phyloP scores from a whole-genome alignment of 1,140 invertebrate genomes.

The Spodoptera litura region DNA sequence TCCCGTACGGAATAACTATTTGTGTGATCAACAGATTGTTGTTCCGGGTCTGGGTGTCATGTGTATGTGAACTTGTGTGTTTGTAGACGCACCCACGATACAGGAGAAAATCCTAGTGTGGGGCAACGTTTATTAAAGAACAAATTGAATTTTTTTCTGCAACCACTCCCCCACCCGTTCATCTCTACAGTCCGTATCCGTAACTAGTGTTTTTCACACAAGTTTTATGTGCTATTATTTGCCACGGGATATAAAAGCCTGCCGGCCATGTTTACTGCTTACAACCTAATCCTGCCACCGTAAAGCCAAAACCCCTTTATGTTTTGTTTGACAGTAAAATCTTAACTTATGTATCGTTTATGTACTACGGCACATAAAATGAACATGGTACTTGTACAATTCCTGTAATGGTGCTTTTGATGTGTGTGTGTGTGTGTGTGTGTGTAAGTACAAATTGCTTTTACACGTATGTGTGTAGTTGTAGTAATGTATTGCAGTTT shows the following conservation, averaged over 20 bases:
- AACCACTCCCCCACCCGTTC: conserved; percentile 60
- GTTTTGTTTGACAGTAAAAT: conserved; percentile 76
- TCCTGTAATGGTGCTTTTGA: conserved; percentile 23
- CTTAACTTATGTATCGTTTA: conserved; percentile 77
- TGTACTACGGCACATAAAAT: conserved; percentile 43
- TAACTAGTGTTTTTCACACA: conserved; percentile 84
- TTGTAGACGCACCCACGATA: too few relatives aligned
- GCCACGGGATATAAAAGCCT: conserved; percentile 82
- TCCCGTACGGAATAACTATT: too few relatives aligned
- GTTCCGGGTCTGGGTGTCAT: too few relatives aligned
- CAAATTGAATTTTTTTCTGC: neutral
- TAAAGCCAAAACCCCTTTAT: conserved; percentile 80
- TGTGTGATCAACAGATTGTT: too few relatives aligned
- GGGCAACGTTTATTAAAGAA: conserved; percentile 29
- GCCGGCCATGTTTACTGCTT: conserved; percentile 74
- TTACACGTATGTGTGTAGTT: too few relatives aligned
- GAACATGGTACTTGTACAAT: conserved; percentile 24
- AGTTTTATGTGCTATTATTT: conserved; percentile 86
- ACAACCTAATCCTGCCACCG: conserved; percentile 65
- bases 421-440: neutral
- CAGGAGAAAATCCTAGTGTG: conserved; percentile 24
- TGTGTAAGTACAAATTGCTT: neutral
- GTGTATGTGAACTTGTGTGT: too few relatives aligned
- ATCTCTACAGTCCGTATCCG: conserved; percentile 70
- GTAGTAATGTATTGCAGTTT: too few relatives aligned